Evolutionary conservation across 2,888 invertebrate species (phyloP).

Genomic region (Leptopilina myrica): DNA sequence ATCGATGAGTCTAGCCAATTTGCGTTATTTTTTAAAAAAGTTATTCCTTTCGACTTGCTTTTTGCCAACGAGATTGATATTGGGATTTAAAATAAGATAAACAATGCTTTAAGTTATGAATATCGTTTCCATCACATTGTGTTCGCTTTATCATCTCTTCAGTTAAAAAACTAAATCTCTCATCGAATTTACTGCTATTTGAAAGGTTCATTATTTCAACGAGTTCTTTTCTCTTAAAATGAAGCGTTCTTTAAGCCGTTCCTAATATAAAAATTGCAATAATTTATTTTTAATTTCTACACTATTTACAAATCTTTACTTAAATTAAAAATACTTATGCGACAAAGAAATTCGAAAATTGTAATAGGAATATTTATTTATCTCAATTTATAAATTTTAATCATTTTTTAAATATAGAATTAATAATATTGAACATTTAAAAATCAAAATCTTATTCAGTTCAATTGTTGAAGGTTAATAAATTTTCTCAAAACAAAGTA

Average conservation of each 20-base stretch:
- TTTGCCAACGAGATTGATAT: neutral
- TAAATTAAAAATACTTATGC: neutral
- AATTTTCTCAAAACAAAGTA: no score
- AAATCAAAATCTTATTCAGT: no score
- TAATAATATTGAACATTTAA: no score
- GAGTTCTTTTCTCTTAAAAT: neutral
- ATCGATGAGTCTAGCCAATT: neutral
- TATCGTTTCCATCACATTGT: neutral
- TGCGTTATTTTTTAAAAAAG: neutral
- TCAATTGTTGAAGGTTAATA: no score
- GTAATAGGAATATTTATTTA: no score
- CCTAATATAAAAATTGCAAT: neutral
- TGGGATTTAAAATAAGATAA: slow-evolving; percentile 5
- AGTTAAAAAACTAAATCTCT: neutral
- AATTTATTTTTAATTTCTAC: neutral
- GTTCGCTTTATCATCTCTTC: neutral
- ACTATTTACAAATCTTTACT: neutral
- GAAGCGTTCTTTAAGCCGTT: neutral
- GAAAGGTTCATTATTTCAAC: neutral
- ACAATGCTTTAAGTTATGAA: neutral
- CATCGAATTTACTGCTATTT: neutral
- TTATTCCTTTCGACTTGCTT: neutral
- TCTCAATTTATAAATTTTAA: no score
- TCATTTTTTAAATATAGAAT: no score
- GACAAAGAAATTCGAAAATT: neutral